Base-by-base conservation (phyloP, 2,888 invertebrate genomes). In the Caenorhabditis drosophilae region DNA sequence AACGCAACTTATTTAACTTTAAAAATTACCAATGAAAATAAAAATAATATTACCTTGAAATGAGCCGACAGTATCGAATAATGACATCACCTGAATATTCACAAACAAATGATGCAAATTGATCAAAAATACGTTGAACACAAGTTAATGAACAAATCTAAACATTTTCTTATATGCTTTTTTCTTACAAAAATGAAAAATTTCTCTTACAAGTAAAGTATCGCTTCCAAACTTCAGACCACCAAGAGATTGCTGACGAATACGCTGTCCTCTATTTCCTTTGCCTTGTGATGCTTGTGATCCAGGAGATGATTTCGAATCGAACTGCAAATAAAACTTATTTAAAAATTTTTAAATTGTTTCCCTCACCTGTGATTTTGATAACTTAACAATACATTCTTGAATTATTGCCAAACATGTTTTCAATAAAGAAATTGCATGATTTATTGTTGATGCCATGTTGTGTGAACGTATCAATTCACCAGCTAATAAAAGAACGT, bases 111-210 rank as follows among this genome's bases (percentile, higher is more conserved):
- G 73, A 53, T 0, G 73, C 62, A 48, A 72, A 73, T 44, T 76
- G 66, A 44, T 78, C 77, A 18, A 78, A 63, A 16, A 80, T 52
- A 18, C 79, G 63, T 54, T 80, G 78, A 27, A 72, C 54, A 54
- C 77, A 79, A 1, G 80, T 79, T 35, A 80, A 60, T 0, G 80
- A 69, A 52, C 79, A 78, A 36, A 80, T 70, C 70, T 78, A 40
- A 42, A 23, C 4, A 36, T 36, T 9, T 36, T n/a, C 12, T n/a
- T n/a, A 36, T 36, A n/a, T 4, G 4, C 36, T 7, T 15, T 11
- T 7, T n/a, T 36, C 16, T 15, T n/a, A 4, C 12, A 36, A 36
- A 36, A 11, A n/a, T 36, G 36, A 36, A 40, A 50, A 16, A 41
- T 42, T 44, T 26, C 15, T 36, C 63, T 47, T 27, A 75, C 75